phyloP scores from a whole-genome alignment of 2,888 invertebrate species.

The Drosophila limbata region DNA sequence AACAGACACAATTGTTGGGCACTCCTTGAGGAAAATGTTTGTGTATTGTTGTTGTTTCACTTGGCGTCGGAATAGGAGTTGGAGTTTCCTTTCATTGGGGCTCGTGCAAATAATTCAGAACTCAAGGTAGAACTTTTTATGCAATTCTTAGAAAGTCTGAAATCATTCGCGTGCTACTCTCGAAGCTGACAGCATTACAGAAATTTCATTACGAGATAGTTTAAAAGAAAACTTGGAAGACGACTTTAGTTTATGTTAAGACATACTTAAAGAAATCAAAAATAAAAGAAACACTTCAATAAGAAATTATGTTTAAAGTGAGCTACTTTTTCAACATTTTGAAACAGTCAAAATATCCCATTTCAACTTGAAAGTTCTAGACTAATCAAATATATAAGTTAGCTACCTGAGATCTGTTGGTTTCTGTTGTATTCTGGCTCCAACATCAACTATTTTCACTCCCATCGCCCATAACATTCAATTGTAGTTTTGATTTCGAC shows the following conservation, averaged over 20 bases:
- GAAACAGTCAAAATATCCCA: too few relatives aligned
- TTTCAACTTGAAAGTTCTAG: too few relatives aligned
- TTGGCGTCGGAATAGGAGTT: constrained; percentile 2
- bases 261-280: background rate
- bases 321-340: too few relatives aligned
- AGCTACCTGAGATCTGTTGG: constrained; percentile 2
- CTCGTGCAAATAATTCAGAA: constrained; percentile 46
- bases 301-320: background rate
- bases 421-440: background rate
- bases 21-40: constrained; percentile 51
- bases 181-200: constrained; percentile 14
- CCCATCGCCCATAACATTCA: constrained; percentile 43
- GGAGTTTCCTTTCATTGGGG: constrained; percentile 45
- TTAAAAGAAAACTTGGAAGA: constrained; percentile 4
- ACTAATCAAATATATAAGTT: background rate
- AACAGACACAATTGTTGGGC: constrained; percentile 50
- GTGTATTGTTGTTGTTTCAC: constrained; percentile 32
- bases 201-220: constrained; percentile 19
- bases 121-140: constrained; percentile 48
- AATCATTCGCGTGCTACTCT: constrained; percentile 29
- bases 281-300: background rate
- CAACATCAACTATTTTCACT: constrained; percentile 20
- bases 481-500: constrained; percentile 51
- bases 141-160: constrained; percentile 30
- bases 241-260: background rate